Conservation (phyloP, 1,140 invertebrate species). For the Drosophila malerkotliana region DNA sequence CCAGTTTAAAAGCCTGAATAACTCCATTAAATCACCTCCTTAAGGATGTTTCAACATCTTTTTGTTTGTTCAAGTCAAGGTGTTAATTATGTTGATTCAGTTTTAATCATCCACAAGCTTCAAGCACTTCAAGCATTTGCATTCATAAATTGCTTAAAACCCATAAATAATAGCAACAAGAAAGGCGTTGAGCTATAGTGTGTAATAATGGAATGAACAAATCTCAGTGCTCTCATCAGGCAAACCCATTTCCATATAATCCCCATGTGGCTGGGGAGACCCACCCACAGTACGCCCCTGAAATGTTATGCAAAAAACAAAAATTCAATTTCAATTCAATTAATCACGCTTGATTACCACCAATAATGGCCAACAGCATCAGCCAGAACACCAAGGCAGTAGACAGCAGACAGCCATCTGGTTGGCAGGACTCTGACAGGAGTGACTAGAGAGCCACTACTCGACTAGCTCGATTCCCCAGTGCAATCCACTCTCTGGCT, state of each 20-base stretch:
- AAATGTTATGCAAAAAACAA: constrained; percentile 57
- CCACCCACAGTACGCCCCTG: not conserved
- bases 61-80: constrained; percentile 2
- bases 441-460: constrained; percentile 14
- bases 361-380: constrained; percentile 45
- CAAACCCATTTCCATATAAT: constrained; percentile 2
- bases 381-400: constrained; percentile 1
- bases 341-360: constrained; percentile 67
- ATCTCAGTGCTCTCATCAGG: not conserved
- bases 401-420: constrained; percentile 14
- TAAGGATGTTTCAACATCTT: not conserved
- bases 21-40: not conserved
- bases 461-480: constrained; percentile 25
- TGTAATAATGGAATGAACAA: constrained; percentile 1
- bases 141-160: constrained; percentile 5
- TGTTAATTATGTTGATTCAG: constrained; percentile 9
- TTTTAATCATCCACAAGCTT: not conserved
- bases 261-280: constrained; percentile 9
- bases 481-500: constrained; percentile 26
- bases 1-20: too few species aligned
- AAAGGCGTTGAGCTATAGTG: constrained; percentile 5
- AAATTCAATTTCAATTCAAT: constrained; percentile 65
- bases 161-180: not conserved
- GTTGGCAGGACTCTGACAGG: constrained; percentile 28
- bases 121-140: not conserved